Evolutionary conservation across 2,888 invertebrate genomes (phyloP), one percentile per base, ranked within the genome.

Genomic region (Acanthoscelides obtectus): DNA sequence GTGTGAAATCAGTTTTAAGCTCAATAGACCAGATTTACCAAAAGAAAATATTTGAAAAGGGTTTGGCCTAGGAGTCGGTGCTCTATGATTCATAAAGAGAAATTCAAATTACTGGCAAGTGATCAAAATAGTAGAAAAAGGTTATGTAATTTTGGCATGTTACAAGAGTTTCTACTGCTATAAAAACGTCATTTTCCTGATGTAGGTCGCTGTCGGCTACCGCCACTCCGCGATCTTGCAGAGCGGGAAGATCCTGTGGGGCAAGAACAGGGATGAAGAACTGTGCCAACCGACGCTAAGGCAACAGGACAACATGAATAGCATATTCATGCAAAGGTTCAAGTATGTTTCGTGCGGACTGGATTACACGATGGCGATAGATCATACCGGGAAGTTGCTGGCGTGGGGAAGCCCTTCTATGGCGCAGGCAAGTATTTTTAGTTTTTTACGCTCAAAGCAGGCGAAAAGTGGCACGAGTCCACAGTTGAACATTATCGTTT

Each of bases 181-280:
- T 19, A 63, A 63, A 63, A 63, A 12, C 19, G 8, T 19, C 8
- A 79, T 22, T 78, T 80, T 73, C 22, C 12, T 76, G 8, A 63
- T 63, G 12, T 63, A 63, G 63, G 20, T 66, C 8, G 80, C 93
- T 66, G 92, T 92, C 72, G 97, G 97, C 0, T 93, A 94, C 85
- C 93, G 95, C 81, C 97, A 97, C 83, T 93, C 93, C 64, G 84
- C 82, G 12, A 79, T 85, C 68, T 73, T 86, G 66, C 83, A 85
- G 70, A 80, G 82, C 69, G 84, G 85, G 0, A 82, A 81, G 75
- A 79, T 86, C 21, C 74, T 83, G 27, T 97, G 96, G 95, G 97
- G 97, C 0, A 90, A 94, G 75, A 96, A 95, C 85, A 89, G 95
- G 74, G 96, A 97, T 82, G 96, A 96, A 63, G 97, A 97, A 83